Percentiles rank a stretch among this genome's conserved stretches.
Evolutionary conservation across 2,113 vertebrate genomes (phyloP).

Genomic region (Burhinus oedicnemus): DNA sequence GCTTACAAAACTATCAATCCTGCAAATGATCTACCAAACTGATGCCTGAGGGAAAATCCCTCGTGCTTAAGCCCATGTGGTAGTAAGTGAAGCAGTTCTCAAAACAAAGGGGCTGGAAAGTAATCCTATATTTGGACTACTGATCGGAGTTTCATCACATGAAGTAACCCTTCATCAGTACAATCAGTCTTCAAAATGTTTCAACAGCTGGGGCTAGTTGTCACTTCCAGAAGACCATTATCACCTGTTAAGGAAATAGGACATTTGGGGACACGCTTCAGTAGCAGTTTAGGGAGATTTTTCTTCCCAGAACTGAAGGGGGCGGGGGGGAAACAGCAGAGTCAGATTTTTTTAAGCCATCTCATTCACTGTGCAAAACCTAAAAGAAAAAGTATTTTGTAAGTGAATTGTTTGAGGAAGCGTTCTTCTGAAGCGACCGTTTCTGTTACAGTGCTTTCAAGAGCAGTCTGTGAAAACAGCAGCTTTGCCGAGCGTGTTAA

Average conservation of each 20-base stretch:
- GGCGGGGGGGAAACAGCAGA: fast-evolving
- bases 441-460: not conserved
- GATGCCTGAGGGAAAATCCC: not conserved
- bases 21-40: not conserved
- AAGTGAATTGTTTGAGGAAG: not conserved
- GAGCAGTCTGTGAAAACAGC: not conserved
- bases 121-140: not conserved
- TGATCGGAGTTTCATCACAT: not conserved
- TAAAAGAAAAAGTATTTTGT: not conserved
- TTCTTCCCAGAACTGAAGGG: not conserved
- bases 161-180: not conserved
- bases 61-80: not conserved
- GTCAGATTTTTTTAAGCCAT: not conserved
- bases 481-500: not conserved
- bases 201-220: not conserved
- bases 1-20: not conserved
- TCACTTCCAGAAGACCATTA: not conserved
- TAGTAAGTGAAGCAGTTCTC: not conserved
- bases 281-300: not conserved
- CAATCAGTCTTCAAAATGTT: not conserved
- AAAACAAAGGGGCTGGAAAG: not conserved
- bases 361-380: not conserved
- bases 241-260: slow-evolving; percentile 18
- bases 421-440: not conserved
- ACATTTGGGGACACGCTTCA: not conserved